phyloP scores from a whole-genome alignment of 2,113 vertebrate species.

The Mobula birostris region DNA sequence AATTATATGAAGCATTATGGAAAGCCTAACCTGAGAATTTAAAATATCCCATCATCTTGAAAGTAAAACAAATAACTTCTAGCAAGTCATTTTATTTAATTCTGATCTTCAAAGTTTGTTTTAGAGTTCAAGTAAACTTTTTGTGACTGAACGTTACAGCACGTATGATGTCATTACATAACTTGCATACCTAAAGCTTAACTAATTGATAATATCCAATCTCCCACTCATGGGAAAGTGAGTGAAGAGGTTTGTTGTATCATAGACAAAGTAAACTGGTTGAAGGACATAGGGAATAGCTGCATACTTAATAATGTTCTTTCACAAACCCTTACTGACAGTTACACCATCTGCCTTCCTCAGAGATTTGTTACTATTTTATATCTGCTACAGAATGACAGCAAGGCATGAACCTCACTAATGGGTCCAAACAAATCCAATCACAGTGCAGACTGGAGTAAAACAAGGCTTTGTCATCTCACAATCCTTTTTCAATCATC shows the following conservation, averaged over 20 bases:
- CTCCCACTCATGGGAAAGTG: slow-evolving; percentile 34
- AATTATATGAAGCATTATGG: not conserved
- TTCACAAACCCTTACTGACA: not conserved
- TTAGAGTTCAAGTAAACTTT: not conserved
- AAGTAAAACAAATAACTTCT: not conserved
- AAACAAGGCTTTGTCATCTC: too few species aligned
- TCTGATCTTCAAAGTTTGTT: slow-evolving; percentile 8
- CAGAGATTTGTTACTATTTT: not conserved
- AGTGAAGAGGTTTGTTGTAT: not conserved
- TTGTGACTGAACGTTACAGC: not conserved
- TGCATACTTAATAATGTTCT: not conserved
- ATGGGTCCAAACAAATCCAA: not conserved
- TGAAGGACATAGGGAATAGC: not conserved
- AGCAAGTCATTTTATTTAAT: not conserved
- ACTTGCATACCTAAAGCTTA: slow-evolving; percentile 22
- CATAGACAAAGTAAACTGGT: not conserved
- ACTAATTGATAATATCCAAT: slow-evolving; percentile 11
- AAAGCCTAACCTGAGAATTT: not conserved
- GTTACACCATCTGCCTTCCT: not conserved
- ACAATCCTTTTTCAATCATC: too few species aligned
- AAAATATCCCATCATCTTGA: not conserved
- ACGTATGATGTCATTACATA: slow-evolving; percentile 4
- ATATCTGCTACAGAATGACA: not conserved
- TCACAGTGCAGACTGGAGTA: not conserved
- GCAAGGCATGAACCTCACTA: too few species aligned